These are phyloP conservation scores for Brenthis hecate DNA, from an alignment of 2,888 invertebrate species.

Conservation along the genomic window DNA sequence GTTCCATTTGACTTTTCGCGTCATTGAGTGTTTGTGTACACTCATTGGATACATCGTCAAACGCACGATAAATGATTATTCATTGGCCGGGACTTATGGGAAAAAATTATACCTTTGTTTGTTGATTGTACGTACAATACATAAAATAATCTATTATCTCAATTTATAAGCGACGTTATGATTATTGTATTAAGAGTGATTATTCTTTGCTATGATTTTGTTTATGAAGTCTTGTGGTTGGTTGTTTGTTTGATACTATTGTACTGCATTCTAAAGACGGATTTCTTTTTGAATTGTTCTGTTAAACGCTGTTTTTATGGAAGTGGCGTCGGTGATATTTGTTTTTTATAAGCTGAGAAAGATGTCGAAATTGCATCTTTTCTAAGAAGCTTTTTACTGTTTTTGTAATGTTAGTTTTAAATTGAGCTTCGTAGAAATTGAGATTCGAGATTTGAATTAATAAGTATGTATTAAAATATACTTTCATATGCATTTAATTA, in stretches of 20 bases:
- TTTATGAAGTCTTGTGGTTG: conserved; percentile 28
- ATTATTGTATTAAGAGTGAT: conserved; percentile 29
- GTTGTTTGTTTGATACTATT: conserved; percentile 44
- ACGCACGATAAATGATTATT: conserved; percentile 64
- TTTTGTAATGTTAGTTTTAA: neutral
- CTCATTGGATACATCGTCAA: conserved; percentile 61
- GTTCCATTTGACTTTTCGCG: conserved; percentile 72
- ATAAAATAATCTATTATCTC: conserved; percentile 18
- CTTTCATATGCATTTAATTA: no score
- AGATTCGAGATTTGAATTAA: no score
- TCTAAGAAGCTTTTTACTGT: conserved; percentile 11
- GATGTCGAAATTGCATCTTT: conserved; percentile 20
- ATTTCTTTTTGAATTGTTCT: conserved; percentile 38
- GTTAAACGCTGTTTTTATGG: conserved; percentile 47
- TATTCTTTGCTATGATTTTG: conserved; percentile 24
- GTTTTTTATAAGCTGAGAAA: conserved; percentile 26
- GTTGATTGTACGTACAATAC: conserved; percentile 39
- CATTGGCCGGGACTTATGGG: conserved; percentile 64
- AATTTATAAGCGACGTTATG: conserved; percentile 25
- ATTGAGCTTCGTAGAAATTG: neutral
- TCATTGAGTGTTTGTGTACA: conserved; percentile 75
- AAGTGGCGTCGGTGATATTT: conserved; percentile 34
- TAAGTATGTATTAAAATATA: no score
- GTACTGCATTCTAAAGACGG: conserved; percentile 43
- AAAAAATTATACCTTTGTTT: conserved; percentile 59